Percentiles rank a stretch among this genome's conserved stretches.
phyloP scores from a whole-genome alignment of 2,113 vertebrate genomes.

The Gopherus evgoodei region DNA sequence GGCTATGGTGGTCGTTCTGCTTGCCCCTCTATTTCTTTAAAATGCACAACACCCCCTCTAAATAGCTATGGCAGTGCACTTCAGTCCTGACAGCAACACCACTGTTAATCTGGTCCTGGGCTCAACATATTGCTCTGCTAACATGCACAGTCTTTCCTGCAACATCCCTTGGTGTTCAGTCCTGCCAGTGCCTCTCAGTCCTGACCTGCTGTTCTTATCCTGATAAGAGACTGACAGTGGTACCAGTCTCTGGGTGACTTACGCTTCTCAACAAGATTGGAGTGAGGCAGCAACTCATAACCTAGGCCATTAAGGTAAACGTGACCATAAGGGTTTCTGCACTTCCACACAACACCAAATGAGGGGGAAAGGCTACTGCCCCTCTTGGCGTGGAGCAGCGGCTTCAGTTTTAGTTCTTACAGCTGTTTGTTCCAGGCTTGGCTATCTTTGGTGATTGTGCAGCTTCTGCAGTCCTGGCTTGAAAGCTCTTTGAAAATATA shows the following conservation, averaged over 20 bases:
- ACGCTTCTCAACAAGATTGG: accelerated
- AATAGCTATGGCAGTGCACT: not conserved
- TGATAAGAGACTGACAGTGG: accelerated
- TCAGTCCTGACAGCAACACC: not conserved
- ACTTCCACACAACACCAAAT: not conserved
- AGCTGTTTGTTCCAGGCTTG: not conserved
- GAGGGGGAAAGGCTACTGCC: not conserved
- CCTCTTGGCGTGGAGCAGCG: not conserved
- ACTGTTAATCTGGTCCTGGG: accelerated
- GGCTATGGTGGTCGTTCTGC: not conserved
- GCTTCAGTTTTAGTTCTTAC: not conserved
- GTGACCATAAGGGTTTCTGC: not conserved
- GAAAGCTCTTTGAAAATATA: not conserved
- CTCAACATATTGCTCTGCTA: accelerated
- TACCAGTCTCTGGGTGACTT: accelerated
- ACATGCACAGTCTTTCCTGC: not conserved
- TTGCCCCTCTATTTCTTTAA: conserved; percentile 7
- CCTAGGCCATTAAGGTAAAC: too few species aligned
- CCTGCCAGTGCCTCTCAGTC: accelerated
- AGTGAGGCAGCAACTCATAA: too few species aligned
- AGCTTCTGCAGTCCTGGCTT: not conserved
- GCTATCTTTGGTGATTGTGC: not conserved
- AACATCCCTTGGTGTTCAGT: accelerated
- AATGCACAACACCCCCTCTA: not conserved
- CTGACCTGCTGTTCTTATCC: accelerated